Percentiles rank a stretch among this genome's conserved stretches.
Conservation (phyloP, 2,797 vertebrate genomes). For the Leuciscus waleckii region DNA sequence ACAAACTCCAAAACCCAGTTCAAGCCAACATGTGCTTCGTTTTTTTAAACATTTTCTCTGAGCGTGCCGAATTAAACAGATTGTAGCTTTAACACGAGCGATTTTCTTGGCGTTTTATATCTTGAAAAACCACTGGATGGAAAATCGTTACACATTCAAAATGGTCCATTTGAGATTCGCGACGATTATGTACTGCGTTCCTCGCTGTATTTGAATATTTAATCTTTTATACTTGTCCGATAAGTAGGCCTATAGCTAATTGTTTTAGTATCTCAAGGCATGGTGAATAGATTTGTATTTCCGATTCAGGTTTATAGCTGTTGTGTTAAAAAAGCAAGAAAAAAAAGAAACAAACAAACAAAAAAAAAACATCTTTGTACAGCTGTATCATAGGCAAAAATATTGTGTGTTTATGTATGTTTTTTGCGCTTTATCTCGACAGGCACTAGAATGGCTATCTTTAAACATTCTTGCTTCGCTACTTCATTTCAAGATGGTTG, state of each 20-base stretch:
- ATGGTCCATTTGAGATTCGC: slow-evolving; percentile 98
- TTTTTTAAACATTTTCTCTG: slow-evolving; percentile 73
- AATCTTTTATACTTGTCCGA: slow-evolving; percentile 99
- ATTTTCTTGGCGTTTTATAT: slow-evolving; percentile 83
- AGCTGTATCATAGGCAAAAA: slow-evolving; percentile 99
- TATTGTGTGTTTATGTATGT: slow-evolving; percentile 99
- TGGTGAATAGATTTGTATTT: slow-evolving; percentile 99
- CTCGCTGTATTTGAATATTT: slow-evolving; percentile 99
- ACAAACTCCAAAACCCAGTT: slow-evolving; percentile 79
- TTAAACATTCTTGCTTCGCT: slow-evolving; percentile 84
- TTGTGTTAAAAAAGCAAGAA: slow-evolving; percentile 92
- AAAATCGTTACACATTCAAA: slow-evolving; percentile 80
- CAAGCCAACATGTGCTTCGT: slow-evolving; percentile 74
- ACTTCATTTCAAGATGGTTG: slow-evolving; percentile 91
- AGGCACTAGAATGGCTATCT: slow-evolving; percentile 87
- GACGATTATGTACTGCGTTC: slow-evolving; percentile 96
- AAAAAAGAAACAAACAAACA: too few species aligned
- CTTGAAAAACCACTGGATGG: slow-evolving; percentile 93
- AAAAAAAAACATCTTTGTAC: slow-evolving; percentile 97
- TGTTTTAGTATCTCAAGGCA: slow-evolving; percentile 99
- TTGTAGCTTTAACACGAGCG: slow-evolving; percentile 97
- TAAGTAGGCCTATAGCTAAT: slow-evolving; percentile 90
- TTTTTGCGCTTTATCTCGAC: slow-evolving; percentile 93
- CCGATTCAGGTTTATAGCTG: slow-evolving; percentile 99
- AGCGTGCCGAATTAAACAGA: slow-evolving; percentile 87